Evolutionary conservation across 2,113 vertebrate species (phyloP).

Genomic region (Gulo gulo): DNA sequence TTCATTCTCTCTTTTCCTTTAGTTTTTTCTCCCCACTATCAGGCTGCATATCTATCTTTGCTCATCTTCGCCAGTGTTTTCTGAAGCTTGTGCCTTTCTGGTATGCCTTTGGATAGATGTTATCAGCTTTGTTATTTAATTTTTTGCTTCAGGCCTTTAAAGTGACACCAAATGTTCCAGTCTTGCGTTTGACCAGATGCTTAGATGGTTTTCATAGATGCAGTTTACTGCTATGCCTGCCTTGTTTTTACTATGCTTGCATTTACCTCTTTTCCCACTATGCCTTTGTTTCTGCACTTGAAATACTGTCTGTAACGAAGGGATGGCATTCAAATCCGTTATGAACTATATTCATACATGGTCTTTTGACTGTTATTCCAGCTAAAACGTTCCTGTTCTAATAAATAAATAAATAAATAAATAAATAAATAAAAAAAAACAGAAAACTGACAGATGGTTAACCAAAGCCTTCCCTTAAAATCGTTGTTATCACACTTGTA

Average conservation of each 20-base stretch:
- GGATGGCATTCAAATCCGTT: background rate
- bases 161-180: background rate
- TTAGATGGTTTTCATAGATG: background rate
- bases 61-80: background rate
- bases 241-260: background rate
- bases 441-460: background rate
- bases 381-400: background rate
- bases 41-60: background rate
- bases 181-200: background rate
- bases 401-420: too few species aligned
- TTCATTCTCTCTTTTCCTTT: background rate
- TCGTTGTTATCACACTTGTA: background rate
- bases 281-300: background rate
- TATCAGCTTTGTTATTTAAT: background rate
- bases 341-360: background rate
- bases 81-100: background rate
- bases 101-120: background rate
- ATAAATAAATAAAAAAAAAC: background rate
- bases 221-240: background rate
- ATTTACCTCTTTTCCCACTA: background rate
- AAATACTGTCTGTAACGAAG: background rate
- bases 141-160: background rate
- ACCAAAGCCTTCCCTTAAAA: background rate
- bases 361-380: background rate
- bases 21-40: too few species aligned